Evolutionary conservation across 1,140 invertebrate species (phyloP).

Genomic region (Aleiodes sp.): DNA sequence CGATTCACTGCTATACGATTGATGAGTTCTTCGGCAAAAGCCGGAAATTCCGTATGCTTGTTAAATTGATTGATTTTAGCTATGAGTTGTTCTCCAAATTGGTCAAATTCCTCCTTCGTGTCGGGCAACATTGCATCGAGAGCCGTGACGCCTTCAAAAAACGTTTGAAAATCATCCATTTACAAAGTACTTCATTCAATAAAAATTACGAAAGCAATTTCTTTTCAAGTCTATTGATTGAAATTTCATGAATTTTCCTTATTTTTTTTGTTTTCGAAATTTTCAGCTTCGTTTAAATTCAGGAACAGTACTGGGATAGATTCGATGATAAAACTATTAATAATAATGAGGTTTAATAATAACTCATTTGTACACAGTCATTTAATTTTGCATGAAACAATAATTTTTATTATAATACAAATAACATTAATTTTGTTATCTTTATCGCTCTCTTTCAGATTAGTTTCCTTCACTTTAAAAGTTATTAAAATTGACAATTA

Average conservation of each 20-base stretch:
- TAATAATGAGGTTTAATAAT: conserved; percentile 45
- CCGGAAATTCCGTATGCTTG: conserved; percentile 76
- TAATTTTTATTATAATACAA: conserved; percentile 64
- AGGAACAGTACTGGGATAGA: conserved; percentile 57
- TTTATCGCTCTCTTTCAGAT: conserved; percentile 19
- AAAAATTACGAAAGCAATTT: neutral
- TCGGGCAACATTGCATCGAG: conserved; percentile 75
- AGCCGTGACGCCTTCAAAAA: conserved; percentile 66
- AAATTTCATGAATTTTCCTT: neutral
- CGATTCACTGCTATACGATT: conserved; percentile 80
- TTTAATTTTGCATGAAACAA: conserved; percentile 55
- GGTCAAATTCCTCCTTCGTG: conserved; percentile 83
- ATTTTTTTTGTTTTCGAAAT: conserved; percentile 16
- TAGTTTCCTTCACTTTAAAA: conserved; percentile 16
- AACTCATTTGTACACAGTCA: conserved; percentile 61
- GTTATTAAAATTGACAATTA: conserved; percentile 37
- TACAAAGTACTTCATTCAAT: neutral
- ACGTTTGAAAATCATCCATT: conserved; percentile 20
- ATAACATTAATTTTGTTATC: conserved; percentile 49
- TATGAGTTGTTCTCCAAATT: conserved; percentile 77
- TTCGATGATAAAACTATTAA: conserved; percentile 44
- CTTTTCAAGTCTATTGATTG: conserved; percentile 3
- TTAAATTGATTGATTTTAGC: conserved; percentile 77
- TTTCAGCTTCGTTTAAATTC: conserved; percentile 32
- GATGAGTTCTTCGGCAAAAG: conserved; percentile 82